Base-by-base conservation (phyloP, 2,888 invertebrate species). In the Sericinus montela region DNA sequence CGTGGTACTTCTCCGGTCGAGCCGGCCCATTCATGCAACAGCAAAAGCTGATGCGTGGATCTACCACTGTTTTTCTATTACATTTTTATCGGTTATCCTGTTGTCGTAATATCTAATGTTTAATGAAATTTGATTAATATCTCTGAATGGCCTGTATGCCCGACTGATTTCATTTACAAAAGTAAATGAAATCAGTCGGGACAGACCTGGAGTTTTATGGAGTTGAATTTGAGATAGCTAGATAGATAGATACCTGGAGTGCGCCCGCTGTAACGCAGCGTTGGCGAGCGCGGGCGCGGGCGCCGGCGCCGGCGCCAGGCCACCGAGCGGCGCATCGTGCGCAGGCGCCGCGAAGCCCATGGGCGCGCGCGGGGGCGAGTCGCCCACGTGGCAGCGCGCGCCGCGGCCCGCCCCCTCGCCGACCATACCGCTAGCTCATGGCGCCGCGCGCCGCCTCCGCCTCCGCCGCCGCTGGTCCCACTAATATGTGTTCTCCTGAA, bases 221-320 rank as follows among this genome's bases (percentile, higher is more conserved):
- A n/a, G n/a, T n/a, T n/a, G n/a, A n/a, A n/a, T n/a, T n/a, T n/a
- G n/a, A n/a, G n/a, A 19, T 19, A 3, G 19, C 19, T 25, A 25
- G 7, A 4, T 8, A 7, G 7, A 25, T 25, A 8, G 25, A 25
- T 69, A 88, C 89, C 89, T 91, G 84, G 91, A 92, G 90, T 94
- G 93, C 84, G 93, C 92, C 84, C 93, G 92, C 87, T 93, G 93
- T 71, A 93, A 86, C 74, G 90, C 91, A 49, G 71, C 75, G 55
- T 63, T 62, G 56, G 63, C 63, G 66, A 84, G 78, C 72, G 67
- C 66, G 62, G 67, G 67, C 85, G 88, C 78, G 57, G 80, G 81
- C 75, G 72, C 73, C 53, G 80, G 79, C 73, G 75, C 76, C 60
- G 73, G 66, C n/a, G 59, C 73, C 80, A n/a, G n/a, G 58, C 91